Evolutionary conservation across 2,113 vertebrate species (phyloP), one percentile per base, ranked within the genome.

Genomic region (Nothoprocta pentlandii): DNA sequence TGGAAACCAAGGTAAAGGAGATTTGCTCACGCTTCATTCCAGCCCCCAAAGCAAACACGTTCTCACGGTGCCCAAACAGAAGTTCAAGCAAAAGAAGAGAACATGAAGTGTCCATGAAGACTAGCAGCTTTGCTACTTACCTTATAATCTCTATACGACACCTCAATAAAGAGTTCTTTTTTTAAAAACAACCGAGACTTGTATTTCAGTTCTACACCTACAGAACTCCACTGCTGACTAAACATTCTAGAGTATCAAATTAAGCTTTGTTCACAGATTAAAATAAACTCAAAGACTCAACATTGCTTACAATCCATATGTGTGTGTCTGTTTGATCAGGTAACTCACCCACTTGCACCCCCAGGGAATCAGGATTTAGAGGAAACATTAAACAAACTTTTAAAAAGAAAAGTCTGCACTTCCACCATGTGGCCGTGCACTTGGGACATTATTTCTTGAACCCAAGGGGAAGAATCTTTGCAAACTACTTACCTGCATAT

Each of bases 91-190:
- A 64, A 87, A 71, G 49, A 49, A 63, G 22, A 3, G 26, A n/a
- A 3, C 2, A 7, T 34, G 64, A 39, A 94, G 49, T 25, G 12
- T 19, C 71, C 56, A 19, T n/a, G 21, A 36, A 32, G 19, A 23
- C 23, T 17, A 66, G 26, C 1, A 36, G 30, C 63, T 59, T 30
- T 20, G n/a, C 28, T 32, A 34, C 1, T 0, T 42, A 46, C 44
- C 20, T 34, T n/a, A 28, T 28, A 47, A 51, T 67, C 66, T 49
- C 36, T 23, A 30, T 39, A 76, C 63, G 23, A 53, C 16, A 30
- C 2, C 39, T 77, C 41, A 9, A 54, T 82, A 66, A 69, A 2
- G 23, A 59, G 83, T n/a, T 39, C 8, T 39, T 39, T 39, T 39
- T 4, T 6, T 4, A 51, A 16, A 6, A 3, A n/a, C 67, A 12